Evolutionary conservation across 2,113 vertebrate genomes (phyloP).

Genomic region (Larimichthys polyactis): DNA sequence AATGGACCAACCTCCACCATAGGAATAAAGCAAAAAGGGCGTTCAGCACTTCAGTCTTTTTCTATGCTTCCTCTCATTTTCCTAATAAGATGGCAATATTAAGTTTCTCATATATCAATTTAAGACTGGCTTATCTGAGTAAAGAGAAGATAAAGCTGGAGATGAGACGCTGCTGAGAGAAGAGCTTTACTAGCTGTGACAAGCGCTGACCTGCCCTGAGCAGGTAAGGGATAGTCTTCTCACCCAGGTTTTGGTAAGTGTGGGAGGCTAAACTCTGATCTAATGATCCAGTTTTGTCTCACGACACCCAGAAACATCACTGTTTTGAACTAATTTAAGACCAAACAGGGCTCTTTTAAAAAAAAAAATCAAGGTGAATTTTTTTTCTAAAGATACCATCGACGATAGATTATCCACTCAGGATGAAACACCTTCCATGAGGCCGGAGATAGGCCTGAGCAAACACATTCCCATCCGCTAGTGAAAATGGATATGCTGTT

Average conservation of each 20-base stretch:
- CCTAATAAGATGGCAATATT: constrained; percentile 6
- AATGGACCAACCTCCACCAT: background rate
- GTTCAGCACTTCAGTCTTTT: background rate
- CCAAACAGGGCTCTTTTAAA: background rate
- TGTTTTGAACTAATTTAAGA: background rate
- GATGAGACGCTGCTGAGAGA: constrained; percentile 61
- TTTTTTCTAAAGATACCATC: constrained; percentile 46
- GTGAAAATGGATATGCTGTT: constrained; percentile 84
- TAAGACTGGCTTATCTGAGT: constrained; percentile 44
- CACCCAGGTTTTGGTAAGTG: constrained; percentile 16
- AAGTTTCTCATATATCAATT: constrained; percentile 19
- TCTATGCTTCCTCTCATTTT: background rate
- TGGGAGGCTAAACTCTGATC: background rate
- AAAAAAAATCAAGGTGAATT: background rate
- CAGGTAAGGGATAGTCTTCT: constrained; percentile 30
- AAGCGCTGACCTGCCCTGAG: constrained; percentile 64
- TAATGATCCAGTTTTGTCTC: background rate
- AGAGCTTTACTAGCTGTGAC: constrained; percentile 60
- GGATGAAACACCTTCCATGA: constrained; percentile 59
- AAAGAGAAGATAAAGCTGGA: constrained; percentile 57
- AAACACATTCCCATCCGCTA: constrained; percentile 79
- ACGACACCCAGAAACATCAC: background rate
- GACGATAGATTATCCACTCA: constrained; percentile 52
- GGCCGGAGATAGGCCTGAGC: constrained; percentile 74
- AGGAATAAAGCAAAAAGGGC: background rate